Evolutionary conservation across 1,140 invertebrate genomes (phyloP).

Genomic region (Scaptomyza hsui): DNA sequence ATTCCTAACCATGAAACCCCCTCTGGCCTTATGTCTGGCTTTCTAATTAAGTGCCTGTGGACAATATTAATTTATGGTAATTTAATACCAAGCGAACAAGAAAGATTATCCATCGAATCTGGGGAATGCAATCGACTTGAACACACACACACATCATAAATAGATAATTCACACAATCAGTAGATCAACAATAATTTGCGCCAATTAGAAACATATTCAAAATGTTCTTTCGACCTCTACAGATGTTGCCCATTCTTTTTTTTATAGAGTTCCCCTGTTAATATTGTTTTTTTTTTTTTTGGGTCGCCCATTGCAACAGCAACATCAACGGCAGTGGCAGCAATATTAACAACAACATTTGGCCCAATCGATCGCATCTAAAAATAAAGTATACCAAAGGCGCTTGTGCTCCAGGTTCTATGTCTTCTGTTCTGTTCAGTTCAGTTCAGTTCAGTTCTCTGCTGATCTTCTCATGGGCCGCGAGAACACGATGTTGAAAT

Average conservation of each 20-base stretch:
- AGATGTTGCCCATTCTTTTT: slow-evolving; percentile 32
- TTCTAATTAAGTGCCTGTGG: slow-evolving; percentile 68
- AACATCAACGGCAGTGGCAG: slow-evolving; percentile 35
- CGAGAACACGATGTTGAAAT: slow-evolving; percentile 75
- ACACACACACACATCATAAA: slow-evolving; percentile 44
- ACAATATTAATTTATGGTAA: slow-evolving; percentile 79
- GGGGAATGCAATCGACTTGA: slow-evolving; percentile 24
- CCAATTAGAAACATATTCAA: slow-evolving; percentile 73
- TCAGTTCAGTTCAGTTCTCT: slow-evolving; percentile 11
- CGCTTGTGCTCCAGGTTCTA: slow-evolving; percentile 41
- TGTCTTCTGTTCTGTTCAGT: slow-evolving; percentile 15
- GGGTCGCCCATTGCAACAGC: slow-evolving; percentile 43
- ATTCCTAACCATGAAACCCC: neutral
- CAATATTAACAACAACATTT: slow-evolving; percentile 44
- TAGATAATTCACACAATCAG: slow-evolving; percentile 44
- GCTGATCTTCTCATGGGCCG: slow-evolving; percentile 18
- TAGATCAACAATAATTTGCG: slow-evolving; percentile 75
- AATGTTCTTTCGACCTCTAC: slow-evolving; percentile 42
- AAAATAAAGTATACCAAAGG: slow-evolving; percentile 63
- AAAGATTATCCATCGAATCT: slow-evolving; percentile 19
- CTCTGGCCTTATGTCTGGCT: slow-evolving; percentile 52
- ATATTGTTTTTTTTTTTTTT: slow-evolving; percentile 15
- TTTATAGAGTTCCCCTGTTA: slow-evolving; percentile 41
- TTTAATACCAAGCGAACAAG: slow-evolving; percentile 58
- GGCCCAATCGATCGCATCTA: slow-evolving; percentile 63